Base-by-base conservation (phyloP, 1,140 invertebrate genomes). In the Drosophila repletoides region DNA sequence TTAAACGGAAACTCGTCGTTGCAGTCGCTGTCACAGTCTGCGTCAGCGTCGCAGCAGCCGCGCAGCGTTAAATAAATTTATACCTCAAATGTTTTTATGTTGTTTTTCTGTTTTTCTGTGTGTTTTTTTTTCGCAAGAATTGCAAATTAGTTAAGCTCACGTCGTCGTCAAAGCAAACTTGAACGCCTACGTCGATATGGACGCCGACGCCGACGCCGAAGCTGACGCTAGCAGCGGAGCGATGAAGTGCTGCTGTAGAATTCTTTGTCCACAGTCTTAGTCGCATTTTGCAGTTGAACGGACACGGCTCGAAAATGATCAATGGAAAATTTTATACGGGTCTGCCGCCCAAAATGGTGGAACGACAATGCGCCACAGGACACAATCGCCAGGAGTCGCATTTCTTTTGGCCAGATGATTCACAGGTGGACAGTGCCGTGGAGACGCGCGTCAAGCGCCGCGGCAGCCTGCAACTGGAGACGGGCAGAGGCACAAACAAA, bases 251-350 rank as follows among this genome's bases (percentile, higher is more conserved):
- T 31, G 53, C 17, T 29, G 61, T 48, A 49, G 64, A 36, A 64
- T 84, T 84, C 72, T 80, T 72, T 53, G 29, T 61, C 68, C 5
- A 28, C 51, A 49, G 36, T 56, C 31, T 76, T 48, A 63, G 75
- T 86, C 52, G 75, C 63, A 60, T 60, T 63, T 75, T 43, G 75
- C 61, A 64, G 48, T 58, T 49, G 58, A 48, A 21, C 46, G 41
- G 43, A 51, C 33, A 31, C 41, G 21, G 12, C 34, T 15, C 46
- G 41, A 52, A 12, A 51, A 89, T 89, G 88, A 43, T 89, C 38
- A 89, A 89, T 28, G 88, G 88, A 15, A 89, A 89, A 33, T 89
- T 89, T 60, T 89, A 87, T 40, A 88, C 84, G 22, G 88, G 88
- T 9, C 63, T 89, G 67, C 88, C 88, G 58, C 88, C 88, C 46